Evolutionary conservation across 2,113 vertebrate species (phyloP).

Genomic region (Nansenia antarctica): DNA sequence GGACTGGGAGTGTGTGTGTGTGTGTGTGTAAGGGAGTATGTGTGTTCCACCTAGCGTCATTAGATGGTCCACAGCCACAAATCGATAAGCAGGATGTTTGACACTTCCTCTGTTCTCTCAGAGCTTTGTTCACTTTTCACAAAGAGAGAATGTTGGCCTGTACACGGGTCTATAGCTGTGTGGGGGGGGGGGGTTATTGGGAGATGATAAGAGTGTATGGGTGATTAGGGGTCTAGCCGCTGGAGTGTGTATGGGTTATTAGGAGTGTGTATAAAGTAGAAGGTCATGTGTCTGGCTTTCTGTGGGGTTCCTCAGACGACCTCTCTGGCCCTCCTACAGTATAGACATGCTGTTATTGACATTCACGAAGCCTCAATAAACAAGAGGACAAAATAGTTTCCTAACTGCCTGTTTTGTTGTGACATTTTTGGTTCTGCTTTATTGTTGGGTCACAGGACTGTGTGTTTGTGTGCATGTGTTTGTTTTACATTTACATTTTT

Average conservation of each 20-base stretch:
- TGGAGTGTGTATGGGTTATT: constrained; percentile 69
- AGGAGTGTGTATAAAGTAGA: constrained; percentile 63
- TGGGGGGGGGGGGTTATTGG: constrained; percentile 62
- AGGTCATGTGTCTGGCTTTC: constrained; percentile 65
- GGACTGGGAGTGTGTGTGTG: constrained; percentile 24
- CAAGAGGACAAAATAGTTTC: constrained; percentile 65
- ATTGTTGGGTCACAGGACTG: constrained; percentile 42
- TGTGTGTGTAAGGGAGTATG: constrained; percentile 22
- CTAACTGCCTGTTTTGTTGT: constrained; percentile 58
- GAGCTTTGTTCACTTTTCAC: constrained; percentile 53
- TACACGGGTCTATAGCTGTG: constrained; percentile 46
- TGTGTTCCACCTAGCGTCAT: not conserved
- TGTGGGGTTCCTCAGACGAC: constrained; percentile 46
- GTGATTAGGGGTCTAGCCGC: constrained; percentile 70
- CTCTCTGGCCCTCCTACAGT: constrained; percentile 47
- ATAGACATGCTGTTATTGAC: constrained; percentile 70
- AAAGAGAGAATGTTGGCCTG: constrained; percentile 54
- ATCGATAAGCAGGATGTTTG: constrained; percentile 68
- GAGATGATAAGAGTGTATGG: constrained; percentile 62
- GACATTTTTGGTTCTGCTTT: constrained; percentile 39
- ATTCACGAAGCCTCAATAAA: constrained; percentile 73
- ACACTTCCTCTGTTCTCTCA: constrained; percentile 51
- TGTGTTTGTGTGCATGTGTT: no score
- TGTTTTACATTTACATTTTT: no score
- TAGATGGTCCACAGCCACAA: constrained; percentile 13